Conservation (phyloP, 2,888 invertebrate genomes). For the Mactromeris polynyma region DNA sequence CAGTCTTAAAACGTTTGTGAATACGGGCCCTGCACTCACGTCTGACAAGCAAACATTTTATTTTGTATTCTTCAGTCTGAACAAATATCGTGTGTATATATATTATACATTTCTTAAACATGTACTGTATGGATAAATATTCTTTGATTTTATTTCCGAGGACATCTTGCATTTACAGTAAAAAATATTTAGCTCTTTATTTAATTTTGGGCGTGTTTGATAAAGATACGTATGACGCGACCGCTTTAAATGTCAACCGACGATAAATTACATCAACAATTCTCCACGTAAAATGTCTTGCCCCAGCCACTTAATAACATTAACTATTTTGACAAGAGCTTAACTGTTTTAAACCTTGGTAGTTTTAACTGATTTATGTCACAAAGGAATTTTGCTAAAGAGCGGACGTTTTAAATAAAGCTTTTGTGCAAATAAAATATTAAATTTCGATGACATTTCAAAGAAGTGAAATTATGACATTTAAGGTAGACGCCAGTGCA, state of each 20-base stretch:
- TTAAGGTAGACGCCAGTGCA: not conserved
- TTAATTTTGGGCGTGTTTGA: no score
- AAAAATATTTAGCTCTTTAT: no score
- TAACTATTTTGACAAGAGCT: constrained; percentile 21
- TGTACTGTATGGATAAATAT: no score
- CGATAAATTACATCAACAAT: constrained; percentile 18
- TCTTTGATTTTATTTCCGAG: no score
- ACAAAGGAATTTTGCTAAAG: constrained; percentile 18
- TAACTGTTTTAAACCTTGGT: constrained; percentile 13
- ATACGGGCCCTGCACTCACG: no score
- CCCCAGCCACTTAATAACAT: constrained; percentile 3
- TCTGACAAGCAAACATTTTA: not conserved
- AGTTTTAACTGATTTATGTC: constrained; percentile 33
- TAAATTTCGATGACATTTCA: not conserved
- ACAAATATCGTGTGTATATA: no score
- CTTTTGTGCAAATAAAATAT: not conserved
- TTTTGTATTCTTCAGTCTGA: not conserved
- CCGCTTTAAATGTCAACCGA: constrained; percentile 17
- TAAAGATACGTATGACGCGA: not conserved
- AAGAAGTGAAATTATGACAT: constrained; percentile 18
- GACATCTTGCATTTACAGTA: no score
- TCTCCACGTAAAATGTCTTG: constrained; percentile 8
- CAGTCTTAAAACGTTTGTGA: no score
- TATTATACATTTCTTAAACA: no score
- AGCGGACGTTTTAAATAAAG: constrained; percentile 13